phyloP scores from a whole-genome alignment of 1,140 invertebrate genomes.

The Saxidomus purpurata region DNA sequence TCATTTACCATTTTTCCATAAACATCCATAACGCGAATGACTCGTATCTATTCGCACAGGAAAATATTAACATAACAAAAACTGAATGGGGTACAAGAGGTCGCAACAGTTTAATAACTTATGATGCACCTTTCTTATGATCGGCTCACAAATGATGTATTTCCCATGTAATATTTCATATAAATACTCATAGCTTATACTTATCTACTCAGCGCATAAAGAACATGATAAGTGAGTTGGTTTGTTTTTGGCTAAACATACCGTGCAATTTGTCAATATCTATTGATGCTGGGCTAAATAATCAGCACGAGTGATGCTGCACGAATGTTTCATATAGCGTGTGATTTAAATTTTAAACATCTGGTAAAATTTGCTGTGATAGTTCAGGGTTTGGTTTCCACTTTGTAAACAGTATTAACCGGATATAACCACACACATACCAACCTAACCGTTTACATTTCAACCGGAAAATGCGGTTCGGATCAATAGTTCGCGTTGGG shows the following conservation, averaged over 20 bases:
- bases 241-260: conserved; percentile 39
- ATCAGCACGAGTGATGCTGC: neutral
- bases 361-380: too few species aligned
- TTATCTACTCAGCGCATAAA: conserved; percentile 3
- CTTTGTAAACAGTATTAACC: too few species aligned
- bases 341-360: conserved; percentile 3
- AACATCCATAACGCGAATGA: neutral
- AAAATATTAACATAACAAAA: conserved; percentile 56
- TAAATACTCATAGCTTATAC: conserved; percentile 3
- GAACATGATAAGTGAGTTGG: conserved; percentile 8
- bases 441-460: too few species aligned
- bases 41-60: conserved; percentile 47
- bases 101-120: conserved; percentile 29
- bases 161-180: conserved; percentile 13
- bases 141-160: neutral
- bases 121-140: neutral
- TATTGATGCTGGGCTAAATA: conserved; percentile 16
- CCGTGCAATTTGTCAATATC: neutral
- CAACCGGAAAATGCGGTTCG: too few species aligned
- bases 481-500: too few species aligned
- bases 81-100: neutral
- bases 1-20: conserved; percentile 6
- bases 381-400: too few species aligned
- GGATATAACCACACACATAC: too few species aligned
- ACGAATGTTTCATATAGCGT: neutral